Percentiles rank a stretch among this genome's conserved stretches.
Evolutionary conservation across 2,113 vertebrate species (phyloP).

Genomic region (Crocuta crocuta): DNA sequence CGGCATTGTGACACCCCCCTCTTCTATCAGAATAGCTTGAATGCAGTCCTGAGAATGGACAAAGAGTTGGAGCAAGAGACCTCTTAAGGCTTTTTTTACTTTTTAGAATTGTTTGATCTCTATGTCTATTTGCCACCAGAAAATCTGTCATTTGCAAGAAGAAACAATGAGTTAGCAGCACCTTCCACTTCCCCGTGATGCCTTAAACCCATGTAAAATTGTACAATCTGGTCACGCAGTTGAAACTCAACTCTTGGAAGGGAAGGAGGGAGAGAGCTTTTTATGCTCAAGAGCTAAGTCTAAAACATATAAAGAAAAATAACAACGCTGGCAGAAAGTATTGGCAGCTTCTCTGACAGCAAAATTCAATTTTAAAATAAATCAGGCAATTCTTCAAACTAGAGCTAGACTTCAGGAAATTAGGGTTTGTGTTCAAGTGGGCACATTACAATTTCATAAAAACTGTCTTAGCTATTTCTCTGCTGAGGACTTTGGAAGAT

Average conservation of each 20-base stretch:
- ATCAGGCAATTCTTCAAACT: constrained; percentile 68
- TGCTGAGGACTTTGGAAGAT: constrained; percentile 63
- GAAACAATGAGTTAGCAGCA: neutral
- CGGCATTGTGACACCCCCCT: neutral
- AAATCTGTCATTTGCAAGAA: constrained; percentile 50
- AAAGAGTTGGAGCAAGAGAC: neutral
- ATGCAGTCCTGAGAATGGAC: neutral
- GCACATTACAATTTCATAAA: constrained; percentile 73
- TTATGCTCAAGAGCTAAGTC: constrained; percentile 68
- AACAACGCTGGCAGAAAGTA: constrained; percentile 63
- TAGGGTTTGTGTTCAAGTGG: constrained; percentile 70
- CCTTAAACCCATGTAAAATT: constrained; percentile 46
- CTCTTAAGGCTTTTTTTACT: constrained; percentile 2
- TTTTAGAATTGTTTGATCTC: constrained; percentile 10
- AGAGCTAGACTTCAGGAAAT: constrained; percentile 72
- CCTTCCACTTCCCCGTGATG: neutral
- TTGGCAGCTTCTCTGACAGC: constrained; percentile 71
- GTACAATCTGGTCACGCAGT: constrained; percentile 62
- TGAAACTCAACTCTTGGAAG: constrained; percentile 56
- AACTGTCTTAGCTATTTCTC: constrained; percentile 65
- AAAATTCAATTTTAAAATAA: constrained; percentile 75
- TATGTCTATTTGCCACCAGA: neutral
- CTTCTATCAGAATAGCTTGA: neutral
- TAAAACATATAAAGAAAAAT: constrained; percentile 78
- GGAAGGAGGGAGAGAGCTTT: constrained; percentile 31